Evolutionary conservation across 2,113 vertebrate genomes (phyloP).

Genomic region (Dipodomys spectabilis): DNA sequence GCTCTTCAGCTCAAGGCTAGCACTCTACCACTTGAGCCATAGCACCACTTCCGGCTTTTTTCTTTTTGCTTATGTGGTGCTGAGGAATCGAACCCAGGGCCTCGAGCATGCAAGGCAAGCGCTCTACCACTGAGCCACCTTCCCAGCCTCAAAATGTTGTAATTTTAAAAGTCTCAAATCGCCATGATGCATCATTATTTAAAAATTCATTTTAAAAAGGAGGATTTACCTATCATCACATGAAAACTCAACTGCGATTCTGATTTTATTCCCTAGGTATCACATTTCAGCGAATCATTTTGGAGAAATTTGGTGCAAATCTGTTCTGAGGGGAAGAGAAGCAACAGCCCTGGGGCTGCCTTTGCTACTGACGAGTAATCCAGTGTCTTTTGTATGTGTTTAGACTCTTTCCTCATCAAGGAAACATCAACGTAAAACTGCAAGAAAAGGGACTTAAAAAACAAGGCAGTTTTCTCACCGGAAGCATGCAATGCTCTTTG

Average conservation of each 20-base stretch:
- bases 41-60: no score
- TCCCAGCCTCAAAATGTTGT: no score
- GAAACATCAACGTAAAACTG: background rate
- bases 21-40: no score
- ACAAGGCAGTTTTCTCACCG: background rate
- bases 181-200: no score
- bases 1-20: no score
- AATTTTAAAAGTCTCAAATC: no score
- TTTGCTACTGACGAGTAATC: background rate
- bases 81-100: no score
- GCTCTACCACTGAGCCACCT: no score
- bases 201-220: background rate
- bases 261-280: background rate
- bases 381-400: background rate
- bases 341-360: background rate
- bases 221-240: background rate
- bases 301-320: background rate
- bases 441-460: background rate
- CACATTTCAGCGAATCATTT: background rate
- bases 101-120: no score
- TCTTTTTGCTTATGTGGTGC: no score
- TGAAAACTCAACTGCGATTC: background rate
- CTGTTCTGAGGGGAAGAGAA: background rate
- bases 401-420: background rate
- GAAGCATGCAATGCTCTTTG: background rate